Conservation (phyloP, 2,888 invertebrate genomes). For the Drosophila flavopinicola region DNA sequence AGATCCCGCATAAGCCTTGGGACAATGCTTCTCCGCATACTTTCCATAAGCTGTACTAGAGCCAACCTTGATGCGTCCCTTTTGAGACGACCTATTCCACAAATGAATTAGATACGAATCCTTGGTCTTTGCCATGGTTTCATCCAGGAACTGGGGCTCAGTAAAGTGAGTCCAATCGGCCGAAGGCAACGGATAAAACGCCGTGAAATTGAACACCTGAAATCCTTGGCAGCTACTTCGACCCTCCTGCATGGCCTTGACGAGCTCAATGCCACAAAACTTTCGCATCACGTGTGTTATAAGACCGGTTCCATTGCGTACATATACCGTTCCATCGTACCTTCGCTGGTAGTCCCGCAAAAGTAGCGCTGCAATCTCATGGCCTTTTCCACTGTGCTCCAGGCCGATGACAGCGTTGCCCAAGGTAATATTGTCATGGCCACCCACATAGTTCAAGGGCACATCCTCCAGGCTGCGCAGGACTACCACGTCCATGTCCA, state of each 20-base stretch:
- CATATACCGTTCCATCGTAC: conserved; percentile 87
- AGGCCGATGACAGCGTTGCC: conserved; percentile 89
- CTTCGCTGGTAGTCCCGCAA: conserved; percentile 85
- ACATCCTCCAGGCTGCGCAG: conserved; percentile 84
- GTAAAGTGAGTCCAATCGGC: conserved; percentile 87
- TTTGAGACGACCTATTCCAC: conserved; percentile 81
- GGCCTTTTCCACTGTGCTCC: conserved; percentile 85
- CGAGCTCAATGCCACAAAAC: conserved; percentile 85
- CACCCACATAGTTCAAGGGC: conserved; percentile 82
- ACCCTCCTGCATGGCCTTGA: conserved; percentile 85
- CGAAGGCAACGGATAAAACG: conserved; percentile 88
- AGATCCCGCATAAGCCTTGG: conserved; percentile 75
- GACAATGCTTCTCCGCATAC: conserved; percentile 77
- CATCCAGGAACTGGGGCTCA: conserved; percentile 81
- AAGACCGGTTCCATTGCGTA: conserved; percentile 84
- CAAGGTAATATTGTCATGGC: conserved; percentile 85
- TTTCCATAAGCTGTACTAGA: too few species aligned
- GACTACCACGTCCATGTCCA: conserved; percentile 90
- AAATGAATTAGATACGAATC: conserved; percentile 79
- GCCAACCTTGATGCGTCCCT: conserved; percentile 61
- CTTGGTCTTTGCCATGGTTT: conserved; percentile 63
- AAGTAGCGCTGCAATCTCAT: conserved; percentile 86
- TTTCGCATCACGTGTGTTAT: conserved; percentile 87
- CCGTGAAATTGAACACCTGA: conserved; percentile 86
- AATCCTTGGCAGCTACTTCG: conserved; percentile 86